Conservation (phyloP, 1,140 invertebrate genomes). For the Eriosoma lanigerum region DNA sequence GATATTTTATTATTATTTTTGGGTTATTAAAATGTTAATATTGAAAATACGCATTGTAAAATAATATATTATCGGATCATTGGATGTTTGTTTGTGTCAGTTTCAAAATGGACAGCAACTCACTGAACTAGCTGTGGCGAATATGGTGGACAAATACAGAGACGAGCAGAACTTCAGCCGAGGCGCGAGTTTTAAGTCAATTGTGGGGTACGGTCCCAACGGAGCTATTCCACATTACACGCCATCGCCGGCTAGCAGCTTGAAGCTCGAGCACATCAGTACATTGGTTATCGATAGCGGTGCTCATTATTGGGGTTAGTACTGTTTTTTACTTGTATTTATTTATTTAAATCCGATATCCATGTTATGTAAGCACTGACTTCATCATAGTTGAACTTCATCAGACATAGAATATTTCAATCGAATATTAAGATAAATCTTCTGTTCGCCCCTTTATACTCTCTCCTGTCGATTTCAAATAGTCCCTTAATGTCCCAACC, state of each 20-base stretch:
- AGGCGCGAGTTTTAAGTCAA: slow-evolving; percentile 82
- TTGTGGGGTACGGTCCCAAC: slow-evolving; percentile 85
- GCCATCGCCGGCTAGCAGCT: slow-evolving; percentile 72
- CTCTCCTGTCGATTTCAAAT: too few relatives aligned
- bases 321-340: neutral
- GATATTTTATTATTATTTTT: neutral
- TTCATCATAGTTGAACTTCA: too few relatives aligned
- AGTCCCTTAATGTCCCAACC: too few relatives aligned
- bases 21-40: too few relatives aligned
- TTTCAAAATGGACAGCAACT: slow-evolving; percentile 32
- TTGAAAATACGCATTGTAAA: too few relatives aligned
- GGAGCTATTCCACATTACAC: slow-evolving; percentile 90
- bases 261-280: slow-evolving; percentile 65
- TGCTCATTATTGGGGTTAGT: slow-evolving; percentile 63
- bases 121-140: slow-evolving; percentile 23
- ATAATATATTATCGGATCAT: too few relatives aligned
- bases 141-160: slow-evolving; percentile 31
- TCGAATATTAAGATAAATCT: too few relatives aligned
- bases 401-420: too few relatives aligned
- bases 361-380: neutral
- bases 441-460: too few relatives aligned
- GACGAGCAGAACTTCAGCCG: slow-evolving; percentile 61
- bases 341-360: neutral
- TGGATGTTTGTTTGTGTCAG: neutral
- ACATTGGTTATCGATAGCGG: slow-evolving; percentile 64